Conservation (phyloP, 2,888 invertebrate species). For the Salpingus planirostris region DNA sequence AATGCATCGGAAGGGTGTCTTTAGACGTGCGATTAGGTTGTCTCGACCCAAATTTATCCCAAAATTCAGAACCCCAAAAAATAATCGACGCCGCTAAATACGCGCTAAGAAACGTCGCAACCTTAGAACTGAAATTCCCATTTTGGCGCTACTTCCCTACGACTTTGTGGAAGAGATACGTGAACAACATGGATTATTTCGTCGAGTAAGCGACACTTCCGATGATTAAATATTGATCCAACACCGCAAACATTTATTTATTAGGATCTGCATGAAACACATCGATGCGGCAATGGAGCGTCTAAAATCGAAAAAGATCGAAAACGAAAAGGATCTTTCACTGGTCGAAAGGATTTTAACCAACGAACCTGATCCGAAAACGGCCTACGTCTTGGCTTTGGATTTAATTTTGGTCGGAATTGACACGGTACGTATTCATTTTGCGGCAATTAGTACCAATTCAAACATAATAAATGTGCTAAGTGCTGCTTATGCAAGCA, state of each 20-base stretch:
- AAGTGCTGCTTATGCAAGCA: no score
- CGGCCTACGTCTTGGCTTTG: slow-evolving; percentile 60
- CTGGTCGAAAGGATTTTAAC: slow-evolving; percentile 56
- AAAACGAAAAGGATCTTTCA: slow-evolving; percentile 45
- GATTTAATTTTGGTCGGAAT: slow-evolving; percentile 75
- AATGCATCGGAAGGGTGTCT: slow-evolving; percentile 62
- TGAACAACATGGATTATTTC: slow-evolving; percentile 58
- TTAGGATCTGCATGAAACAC: slow-evolving; percentile 55
- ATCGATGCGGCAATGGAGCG: slow-evolving; percentile 46
- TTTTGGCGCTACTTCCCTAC: slow-evolving; percentile 61
- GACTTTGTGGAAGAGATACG: slow-evolving; percentile 52
- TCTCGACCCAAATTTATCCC: slow-evolving; percentile 46
- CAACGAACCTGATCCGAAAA: slow-evolving; percentile 50
- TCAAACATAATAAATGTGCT: no score
- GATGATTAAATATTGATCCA: neutral
- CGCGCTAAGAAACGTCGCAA: slow-evolving; percentile 56
- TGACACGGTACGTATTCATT: slow-evolving; percentile 52
- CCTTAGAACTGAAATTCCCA: slow-evolving; percentile 55
- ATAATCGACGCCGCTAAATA: slow-evolving; percentile 59
- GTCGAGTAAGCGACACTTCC: slow-evolving; percentile 46
- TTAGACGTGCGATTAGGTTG: slow-evolving; percentile 57
- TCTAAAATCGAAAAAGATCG: slow-evolving; percentile 39
- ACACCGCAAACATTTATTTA: slow-evolving; percentile 18
- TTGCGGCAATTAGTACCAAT: no score
- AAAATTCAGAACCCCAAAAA: slow-evolving; percentile 47